These are phyloP conservation scores for Pelodytes ibericus DNA, from an alignment of 2,797 vertebrate species.

Conservation along the genomic window DNA sequence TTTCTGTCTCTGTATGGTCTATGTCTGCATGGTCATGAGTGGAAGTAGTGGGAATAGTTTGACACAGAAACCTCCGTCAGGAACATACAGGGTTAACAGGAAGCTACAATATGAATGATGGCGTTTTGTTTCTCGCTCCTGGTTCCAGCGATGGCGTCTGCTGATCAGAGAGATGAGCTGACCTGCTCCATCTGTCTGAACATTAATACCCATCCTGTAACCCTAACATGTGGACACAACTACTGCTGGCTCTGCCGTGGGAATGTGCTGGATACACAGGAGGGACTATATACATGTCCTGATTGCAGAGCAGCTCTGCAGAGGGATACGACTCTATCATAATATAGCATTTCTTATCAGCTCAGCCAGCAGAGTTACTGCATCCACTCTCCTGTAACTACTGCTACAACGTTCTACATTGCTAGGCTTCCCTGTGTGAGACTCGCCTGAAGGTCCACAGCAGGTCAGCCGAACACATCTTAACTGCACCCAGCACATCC, in stretches of 20 bases:
- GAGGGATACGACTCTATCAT: slow-evolving; percentile 76
- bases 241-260: background rate
- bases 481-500: slow-evolving; percentile 1
- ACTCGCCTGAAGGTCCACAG: slow-evolving; percentile 9
- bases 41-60: no score
- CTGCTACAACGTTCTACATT: slow-evolving; percentile 67
- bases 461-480: background rate
- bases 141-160: background rate
- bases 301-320: slow-evolving; percentile 70
- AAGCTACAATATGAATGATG: no score
- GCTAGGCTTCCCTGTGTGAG: slow-evolving; percentile 20
- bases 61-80: no score
- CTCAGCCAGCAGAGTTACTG: slow-evolving; percentile 59
- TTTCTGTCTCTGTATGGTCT: no score
- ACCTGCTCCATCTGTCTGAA: background rate
- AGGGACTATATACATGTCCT: slow-evolving; percentile 62
- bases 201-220: background rate
- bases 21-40: no score
- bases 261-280: background rate
- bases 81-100: no score
- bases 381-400: slow-evolving; percentile 33
- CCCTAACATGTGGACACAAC: background rate
- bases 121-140: background rate
- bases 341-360: slow-evolving; percentile 67
- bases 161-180: background rate